Conservation (phyloP, 2,888 invertebrate species). For the Brachylomia viminalis region DNA sequence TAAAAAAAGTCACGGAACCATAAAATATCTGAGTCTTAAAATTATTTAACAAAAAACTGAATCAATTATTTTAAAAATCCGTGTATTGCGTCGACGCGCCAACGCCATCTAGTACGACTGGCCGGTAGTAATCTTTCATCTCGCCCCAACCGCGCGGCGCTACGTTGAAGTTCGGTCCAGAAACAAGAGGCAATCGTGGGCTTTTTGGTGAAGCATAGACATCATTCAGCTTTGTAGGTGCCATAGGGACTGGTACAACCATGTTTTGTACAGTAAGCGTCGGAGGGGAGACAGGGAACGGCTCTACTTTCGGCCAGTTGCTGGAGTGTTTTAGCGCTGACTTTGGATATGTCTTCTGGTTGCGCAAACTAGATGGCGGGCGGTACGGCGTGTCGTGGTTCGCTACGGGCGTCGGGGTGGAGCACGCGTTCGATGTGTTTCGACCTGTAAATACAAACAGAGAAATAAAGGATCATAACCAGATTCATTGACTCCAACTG, state of each 20-base stretch:
- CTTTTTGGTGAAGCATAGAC: constrained; percentile 87
- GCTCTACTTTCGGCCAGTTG: constrained; percentile 86
- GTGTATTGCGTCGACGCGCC: constrained; percentile 79
- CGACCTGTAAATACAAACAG: constrained; percentile 80
- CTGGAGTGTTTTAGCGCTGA: constrained; percentile 84
- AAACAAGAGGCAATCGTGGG: constrained; percentile 82
- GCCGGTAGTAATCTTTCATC: constrained; percentile 92
- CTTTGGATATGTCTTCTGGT: constrained; percentile 88
- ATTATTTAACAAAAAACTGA: constrained; percentile 53
- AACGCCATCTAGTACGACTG: constrained; percentile 93
- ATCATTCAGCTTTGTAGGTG: constrained; percentile 87
- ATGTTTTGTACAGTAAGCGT: constrained; percentile 79
- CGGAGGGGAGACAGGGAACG: constrained; percentile 85
- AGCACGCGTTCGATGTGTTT: constrained; percentile 87
- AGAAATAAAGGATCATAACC: background rate
- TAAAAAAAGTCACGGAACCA: constrained; percentile 32
- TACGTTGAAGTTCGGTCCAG: constrained; percentile 94
- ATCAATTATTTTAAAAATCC: constrained; percentile 85
- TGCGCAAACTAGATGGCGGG: constrained; percentile 86
- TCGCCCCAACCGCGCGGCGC: constrained; percentile 96
- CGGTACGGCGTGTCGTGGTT: constrained; percentile 89
- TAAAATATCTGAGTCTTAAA: constrained; percentile 46
- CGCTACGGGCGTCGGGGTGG: constrained; percentile 86
- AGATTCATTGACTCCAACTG: too few relatives aligned
- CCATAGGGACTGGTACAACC: constrained; percentile 83